These are phyloP conservation scores for Champsocephalus esox DNA, from an alignment of 2,797 vertebrate species.

Conservation along the genomic window DNA sequence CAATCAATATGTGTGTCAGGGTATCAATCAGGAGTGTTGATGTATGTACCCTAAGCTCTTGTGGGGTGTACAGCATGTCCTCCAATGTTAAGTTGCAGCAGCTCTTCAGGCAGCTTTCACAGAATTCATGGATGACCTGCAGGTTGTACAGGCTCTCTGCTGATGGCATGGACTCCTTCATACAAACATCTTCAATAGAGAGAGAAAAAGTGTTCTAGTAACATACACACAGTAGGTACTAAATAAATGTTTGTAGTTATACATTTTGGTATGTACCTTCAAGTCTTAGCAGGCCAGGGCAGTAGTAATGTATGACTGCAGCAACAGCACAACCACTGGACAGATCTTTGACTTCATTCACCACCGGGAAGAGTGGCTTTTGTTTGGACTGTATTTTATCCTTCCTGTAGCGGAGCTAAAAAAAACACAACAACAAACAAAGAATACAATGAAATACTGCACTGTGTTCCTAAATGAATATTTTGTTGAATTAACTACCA, in stretches of 20 bases:
- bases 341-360: slow-evolving; percentile 90
- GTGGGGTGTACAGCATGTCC: slow-evolving; percentile 90
- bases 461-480: neutral
- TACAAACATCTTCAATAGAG: slow-evolving; percentile 86
- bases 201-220: neutral
- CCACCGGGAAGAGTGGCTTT: slow-evolving; percentile 88
- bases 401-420: slow-evolving; percentile 93
- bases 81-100: slow-evolving; percentile 91
- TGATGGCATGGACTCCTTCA: slow-evolving; percentile 93
- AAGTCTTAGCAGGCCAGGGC: slow-evolving; percentile 89
- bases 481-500: too few species aligned
- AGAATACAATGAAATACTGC: slow-evolving; percentile 38
- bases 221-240: neutral
- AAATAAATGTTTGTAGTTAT: neutral
- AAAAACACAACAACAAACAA: slow-evolving; percentile 32
- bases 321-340: slow-evolving; percentile 91
- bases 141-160: slow-evolving; percentile 92
- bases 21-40: neutral
- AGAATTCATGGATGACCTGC: slow-evolving; percentile 92
- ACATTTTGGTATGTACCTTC: slow-evolving; percentile 83
- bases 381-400: slow-evolving; percentile 89
- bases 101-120: slow-evolving; percentile 88
- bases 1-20: neutral
- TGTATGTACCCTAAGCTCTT: slow-evolving; percentile 85
- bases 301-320: slow-evolving; percentile 92